Base-by-base conservation (phyloP, 1,140 invertebrate species). In the Brachystomella parvula region DNA sequence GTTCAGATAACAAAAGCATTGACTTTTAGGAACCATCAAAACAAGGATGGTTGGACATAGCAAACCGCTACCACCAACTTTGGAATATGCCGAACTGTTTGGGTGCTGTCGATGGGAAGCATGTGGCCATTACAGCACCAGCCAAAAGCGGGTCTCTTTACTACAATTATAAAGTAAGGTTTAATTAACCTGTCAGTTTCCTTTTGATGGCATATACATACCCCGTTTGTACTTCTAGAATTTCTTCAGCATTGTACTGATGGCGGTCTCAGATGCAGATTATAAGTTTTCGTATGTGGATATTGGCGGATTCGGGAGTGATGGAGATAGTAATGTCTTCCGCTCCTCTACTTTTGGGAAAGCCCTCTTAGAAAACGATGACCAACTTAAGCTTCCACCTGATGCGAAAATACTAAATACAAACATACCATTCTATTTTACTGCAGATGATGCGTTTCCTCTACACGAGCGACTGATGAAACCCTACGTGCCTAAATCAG, bases 141-240 rank as follows among this genome's bases (percentile, higher is more conserved):
- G 9, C 60, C 26, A 59, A 69, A 35, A 69, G 63, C 63, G 78
- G 77, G 19, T 77, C 76, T 19, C 32, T 63, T 28, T 81, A 75
- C 72, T 80, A 74, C 65, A 80, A 80, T 72, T 82, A 81, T 72
- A 81, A 81, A 60, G 68, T 65, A 21, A 71, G 65, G 26, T 56
- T 47, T 47, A 44, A 71, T 62, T 24, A 72, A n/a, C n/a, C n/a
- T n/a, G n/a, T 69, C 2, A 56, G 74, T 28, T 58, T 75, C n/a
- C 47, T 9, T 57, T 61, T 49, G 17, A 17, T 47, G 53, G 3
- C 15, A 6, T 24, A 28, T 32, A n/a, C 2, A n/a, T 26, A 19
- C 24, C 30, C 6, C 15, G 56, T 49, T 21, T 3, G 15, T 28
- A 21, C 29, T 9, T 2, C n/a, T 3, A 69, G 61, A 75, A 76